Base-by-base conservation (phyloP, 2,113 vertebrate species). In the Gallinago jamesoni region DNA sequence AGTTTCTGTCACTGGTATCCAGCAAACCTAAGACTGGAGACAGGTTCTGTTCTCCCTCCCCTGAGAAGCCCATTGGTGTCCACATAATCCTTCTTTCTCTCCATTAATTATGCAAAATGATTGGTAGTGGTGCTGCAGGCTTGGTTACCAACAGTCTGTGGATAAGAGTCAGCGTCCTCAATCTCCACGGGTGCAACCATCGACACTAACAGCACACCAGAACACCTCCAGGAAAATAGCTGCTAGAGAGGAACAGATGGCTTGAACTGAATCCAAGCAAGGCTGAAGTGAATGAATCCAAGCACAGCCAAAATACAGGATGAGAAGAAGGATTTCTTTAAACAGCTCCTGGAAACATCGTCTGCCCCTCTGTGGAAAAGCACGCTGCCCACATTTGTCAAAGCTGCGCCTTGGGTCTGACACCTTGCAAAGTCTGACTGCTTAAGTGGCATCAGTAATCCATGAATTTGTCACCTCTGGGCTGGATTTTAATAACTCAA, bases 191-290 rank as follows among this genome's bases (percentile, higher is more conserved):
- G 31, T 31, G 6, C 31, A 55, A 77, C 68, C 89, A 18, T 7
- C 89, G 89, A 67, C 94, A 78, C 74, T 31, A 90, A 48, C 11
- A 92, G 41, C 89, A 87, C 0, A 1, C 60, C 91, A 87, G 73
- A 79, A 75, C 87, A 62, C 69, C 87, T 91, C 87, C 87, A 94
- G 93, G 77, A 93, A 30, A 90, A 78, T 3, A 89, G 73, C 77
- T 95, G 84, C 72, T 93, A 91, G 93, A 91, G 91, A 89, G 70
- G 30, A 96, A 67, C 95, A 96, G 96, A 97, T 96, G 94, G 94
- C 48, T 53, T 95, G 94, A 96, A 94, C 53, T 27, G 69, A 88
- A 93, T 96, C 96, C 96, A 96, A 73, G 70, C 30, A 37, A 79
- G 81, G 81, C 89, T 94, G 77, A 89, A 96, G 53, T 87, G 93